These are phyloP conservation scores for Hyposoter didymator DNA, from an alignment of 2,888 invertebrate genomes.

Conservation along the genomic window DNA sequence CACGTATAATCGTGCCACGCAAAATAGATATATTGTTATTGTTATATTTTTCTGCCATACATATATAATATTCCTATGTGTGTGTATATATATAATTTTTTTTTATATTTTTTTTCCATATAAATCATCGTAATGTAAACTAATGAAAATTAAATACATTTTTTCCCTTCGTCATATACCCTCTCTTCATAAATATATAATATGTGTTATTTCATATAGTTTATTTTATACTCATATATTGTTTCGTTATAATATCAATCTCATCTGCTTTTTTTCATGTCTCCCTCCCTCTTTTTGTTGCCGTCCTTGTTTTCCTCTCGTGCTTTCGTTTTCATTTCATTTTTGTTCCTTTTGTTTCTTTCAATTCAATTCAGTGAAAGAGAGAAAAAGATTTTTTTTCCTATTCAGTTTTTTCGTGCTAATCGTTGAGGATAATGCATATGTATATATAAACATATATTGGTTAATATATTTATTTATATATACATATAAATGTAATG, in stretches of 20 bases:
- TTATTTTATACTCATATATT: constrained; percentile 76
- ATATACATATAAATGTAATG: constrained; percentile 25
- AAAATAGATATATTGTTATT: constrained; percentile 71
- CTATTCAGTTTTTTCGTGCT: constrained; percentile 44
- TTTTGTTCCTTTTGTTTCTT: constrained; percentile 20
- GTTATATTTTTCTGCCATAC: constrained; percentile 67
- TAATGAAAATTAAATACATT: constrained; percentile 77
- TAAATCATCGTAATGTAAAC: constrained; percentile 77
- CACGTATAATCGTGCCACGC: constrained; percentile 67
- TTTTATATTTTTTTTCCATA: constrained; percentile 58
- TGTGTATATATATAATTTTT: constrained; percentile 68
- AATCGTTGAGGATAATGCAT: constrained; percentile 47
- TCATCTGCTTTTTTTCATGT: constrained; percentile 70
- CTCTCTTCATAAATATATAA: constrained; percentile 79
- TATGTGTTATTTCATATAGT: constrained; percentile 75
- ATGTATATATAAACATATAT: constrained; percentile 40
- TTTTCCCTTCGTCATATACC: constrained; percentile 76
- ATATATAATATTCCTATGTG: constrained; percentile 71
- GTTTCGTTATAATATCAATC: constrained; percentile 75
- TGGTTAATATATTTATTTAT: constrained; percentile 33
- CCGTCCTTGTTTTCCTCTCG: constrained; percentile 45
- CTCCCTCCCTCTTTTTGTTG: constrained; percentile 55
- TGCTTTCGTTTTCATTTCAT: constrained; percentile 36
- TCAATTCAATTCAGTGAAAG: constrained; percentile 41
- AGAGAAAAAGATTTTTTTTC: constrained; percentile 61